phyloP scores from a whole-genome alignment of 2,888 invertebrate species.

The Metalampra italica region DNA sequence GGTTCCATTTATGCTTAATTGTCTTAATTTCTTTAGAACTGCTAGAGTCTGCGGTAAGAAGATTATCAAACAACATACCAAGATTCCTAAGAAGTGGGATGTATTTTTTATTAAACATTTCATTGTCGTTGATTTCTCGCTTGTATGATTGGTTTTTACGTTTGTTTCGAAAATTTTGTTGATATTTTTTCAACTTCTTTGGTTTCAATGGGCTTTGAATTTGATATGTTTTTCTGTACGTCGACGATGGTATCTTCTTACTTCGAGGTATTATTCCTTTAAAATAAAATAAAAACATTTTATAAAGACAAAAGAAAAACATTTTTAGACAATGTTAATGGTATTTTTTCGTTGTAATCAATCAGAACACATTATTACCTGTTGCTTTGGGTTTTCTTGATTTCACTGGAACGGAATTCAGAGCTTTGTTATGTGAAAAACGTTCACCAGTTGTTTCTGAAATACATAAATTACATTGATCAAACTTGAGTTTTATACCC shows the following conservation, averaged over 20 bases:
- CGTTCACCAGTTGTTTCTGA: constrained; percentile 27
- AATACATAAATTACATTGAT: constrained; percentile 14
- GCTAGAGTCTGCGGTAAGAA: constrained; percentile 47
- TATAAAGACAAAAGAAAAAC: neutral
- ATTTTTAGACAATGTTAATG: neutral
- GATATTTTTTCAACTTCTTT: constrained; percentile 42
- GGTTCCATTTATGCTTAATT: constrained; percentile 34
- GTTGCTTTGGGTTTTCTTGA: constrained; percentile 25
- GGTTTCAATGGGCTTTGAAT: constrained; percentile 53
- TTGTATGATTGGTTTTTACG: constrained; percentile 45
- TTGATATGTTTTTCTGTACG: constrained; percentile 47
- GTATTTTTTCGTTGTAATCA: neutral
- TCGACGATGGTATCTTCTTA: constrained; percentile 38
- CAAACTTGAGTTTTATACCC: too few relatives aligned
- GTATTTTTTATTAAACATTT: constrained; percentile 48
- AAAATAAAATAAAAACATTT: neutral
- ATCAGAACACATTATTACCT: constrained; percentile 18
- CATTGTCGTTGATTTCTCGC: constrained; percentile 49
- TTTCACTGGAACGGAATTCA: constrained; percentile 19
- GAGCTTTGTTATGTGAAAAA: constrained; percentile 25
- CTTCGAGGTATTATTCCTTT: constrained; percentile 10
- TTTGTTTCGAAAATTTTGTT: constrained; percentile 33
- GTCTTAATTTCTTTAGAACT: constrained; percentile 35
- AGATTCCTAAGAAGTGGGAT: constrained; percentile 63
- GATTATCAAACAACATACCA: constrained; percentile 61